Percentiles rank a stretch among this genome's conserved stretches.
These are phyloP conservation scores for Synodontis membranacea DNA, from an alignment of 2,113 vertebrate species.

Conservation along the genomic window DNA sequence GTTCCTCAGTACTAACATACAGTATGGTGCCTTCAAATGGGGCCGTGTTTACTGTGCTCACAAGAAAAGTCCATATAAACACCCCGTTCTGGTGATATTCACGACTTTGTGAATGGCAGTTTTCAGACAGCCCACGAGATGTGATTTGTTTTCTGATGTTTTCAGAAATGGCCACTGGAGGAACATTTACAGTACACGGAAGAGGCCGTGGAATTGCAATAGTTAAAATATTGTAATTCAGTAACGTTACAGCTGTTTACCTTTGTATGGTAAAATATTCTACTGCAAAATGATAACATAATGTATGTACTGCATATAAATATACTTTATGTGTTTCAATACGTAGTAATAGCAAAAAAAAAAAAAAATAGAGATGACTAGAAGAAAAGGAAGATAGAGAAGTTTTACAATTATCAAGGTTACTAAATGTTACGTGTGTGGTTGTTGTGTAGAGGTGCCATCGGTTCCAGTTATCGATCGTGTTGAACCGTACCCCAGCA, in stretches of 20 bases:
- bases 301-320: background rate
- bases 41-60: too few relatives aligned
- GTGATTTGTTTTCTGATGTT: too few relatives aligned
- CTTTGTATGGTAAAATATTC: background rate
- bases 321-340: background rate
- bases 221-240: too few relatives aligned
- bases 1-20: background rate
- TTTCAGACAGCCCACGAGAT: too few relatives aligned
- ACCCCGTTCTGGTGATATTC: too few relatives aligned
- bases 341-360: background rate
- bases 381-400: background rate
- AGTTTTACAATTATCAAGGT: background rate
- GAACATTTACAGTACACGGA: too few relatives aligned
- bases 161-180: too few relatives aligned
- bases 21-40: too few relatives aligned
- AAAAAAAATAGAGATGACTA: too few relatives aligned
- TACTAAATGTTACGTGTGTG: slow-evolving; percentile 1
- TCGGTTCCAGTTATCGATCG: slow-evolving; percentile 84
- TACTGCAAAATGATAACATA: background rate
- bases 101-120: too few relatives aligned
- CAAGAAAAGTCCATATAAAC: too few relatives aligned
- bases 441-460: slow-evolving; percentile 81
- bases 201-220: too few relatives aligned
- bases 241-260: background rate
- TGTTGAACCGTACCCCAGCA: slow-evolving; percentile 91